phyloP scores from a whole-genome alignment of 1,140 invertebrate species.

The Pararge aegeria region DNA sequence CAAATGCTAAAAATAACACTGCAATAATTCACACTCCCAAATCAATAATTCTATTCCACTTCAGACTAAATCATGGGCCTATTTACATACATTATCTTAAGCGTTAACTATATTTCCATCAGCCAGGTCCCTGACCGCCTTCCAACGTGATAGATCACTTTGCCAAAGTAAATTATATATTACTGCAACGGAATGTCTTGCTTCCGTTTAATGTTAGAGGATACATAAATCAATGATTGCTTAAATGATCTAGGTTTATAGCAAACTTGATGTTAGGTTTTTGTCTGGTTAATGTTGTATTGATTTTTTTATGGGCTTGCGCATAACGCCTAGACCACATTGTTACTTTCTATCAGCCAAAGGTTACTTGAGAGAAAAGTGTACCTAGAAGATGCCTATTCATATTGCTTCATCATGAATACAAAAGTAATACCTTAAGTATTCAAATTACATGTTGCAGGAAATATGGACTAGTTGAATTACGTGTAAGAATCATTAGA shows the following conservation, averaged over 20 bases:
- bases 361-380: too few relatives aligned
- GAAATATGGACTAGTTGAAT: too few relatives aligned
- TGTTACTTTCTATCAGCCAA: too few relatives aligned
- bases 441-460: too few relatives aligned
- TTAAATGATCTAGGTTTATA: neutral
- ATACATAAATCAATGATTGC: constrained; percentile 19
- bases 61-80: constrained; percentile 1
- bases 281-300: too few relatives aligned
- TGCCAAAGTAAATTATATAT: constrained; percentile 22
- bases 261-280: too few relatives aligned
- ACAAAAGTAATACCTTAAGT: too few relatives aligned
- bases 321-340: too few relatives aligned
- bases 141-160: constrained; percentile 24
- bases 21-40: neutral
- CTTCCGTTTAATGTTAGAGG: constrained; percentile 13
- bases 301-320: neutral
- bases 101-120: constrained; percentile 12
- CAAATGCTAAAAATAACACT: too few relatives aligned
- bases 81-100: constrained; percentile 15
- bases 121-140: constrained; percentile 15
- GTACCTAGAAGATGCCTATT: too few relatives aligned
- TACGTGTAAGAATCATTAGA: too few relatives aligned
- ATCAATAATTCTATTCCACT: neutral
- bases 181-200: constrained; percentile 15
- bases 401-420: too few relatives aligned